Conservation (phyloP, 2,797 vertebrate species). For the Lagocephalus sceleratus region DNA sequence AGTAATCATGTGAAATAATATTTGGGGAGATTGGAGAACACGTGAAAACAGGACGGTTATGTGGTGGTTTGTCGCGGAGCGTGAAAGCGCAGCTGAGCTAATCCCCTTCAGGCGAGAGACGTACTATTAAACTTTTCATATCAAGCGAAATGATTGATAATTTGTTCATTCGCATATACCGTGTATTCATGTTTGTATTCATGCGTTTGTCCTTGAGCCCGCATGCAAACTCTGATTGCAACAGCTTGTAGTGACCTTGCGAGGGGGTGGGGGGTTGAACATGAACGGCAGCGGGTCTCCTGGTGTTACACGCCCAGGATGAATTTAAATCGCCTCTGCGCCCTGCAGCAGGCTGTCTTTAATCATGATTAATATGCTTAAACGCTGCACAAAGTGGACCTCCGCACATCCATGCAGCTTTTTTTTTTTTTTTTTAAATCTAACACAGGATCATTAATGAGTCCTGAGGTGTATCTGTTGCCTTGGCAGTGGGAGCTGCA, state of each 20-base stretch:
- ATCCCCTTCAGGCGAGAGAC: no score
- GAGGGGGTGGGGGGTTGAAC: slow-evolving; percentile 57
- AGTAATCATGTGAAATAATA: no score
- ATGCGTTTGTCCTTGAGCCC: slow-evolving; percentile 36
- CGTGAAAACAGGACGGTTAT: no score
- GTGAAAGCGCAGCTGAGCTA: no score
- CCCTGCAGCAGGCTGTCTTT: slow-evolving; percentile 50
- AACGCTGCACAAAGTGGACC: slow-evolving; percentile 50
- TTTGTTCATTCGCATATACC: neutral
- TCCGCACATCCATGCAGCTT: neutral
- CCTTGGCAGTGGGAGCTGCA: slow-evolving; percentile 33
- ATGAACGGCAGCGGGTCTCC: slow-evolving; percentile 55
- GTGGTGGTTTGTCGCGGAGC: no score
- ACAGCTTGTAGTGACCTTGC: slow-evolving; percentile 54
- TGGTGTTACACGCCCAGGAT: slow-evolving; percentile 48
- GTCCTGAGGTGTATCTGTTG: slow-evolving; percentile 20
- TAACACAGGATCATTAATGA: slow-evolving; percentile 58
- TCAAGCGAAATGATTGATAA: neutral
- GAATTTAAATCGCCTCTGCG: slow-evolving; percentile 62
- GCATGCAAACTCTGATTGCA: slow-evolving; percentile 36
- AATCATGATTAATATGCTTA: slow-evolving; percentile 71
- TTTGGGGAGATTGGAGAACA: no score
- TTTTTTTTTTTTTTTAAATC: no score
- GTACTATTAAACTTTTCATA: no score
- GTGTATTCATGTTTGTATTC: neutral